Percentiles rank a stretch among this genome's conserved stretches.
Conservation (phyloP, 2,113 vertebrate genomes). For the Solea senegalensis region DNA sequence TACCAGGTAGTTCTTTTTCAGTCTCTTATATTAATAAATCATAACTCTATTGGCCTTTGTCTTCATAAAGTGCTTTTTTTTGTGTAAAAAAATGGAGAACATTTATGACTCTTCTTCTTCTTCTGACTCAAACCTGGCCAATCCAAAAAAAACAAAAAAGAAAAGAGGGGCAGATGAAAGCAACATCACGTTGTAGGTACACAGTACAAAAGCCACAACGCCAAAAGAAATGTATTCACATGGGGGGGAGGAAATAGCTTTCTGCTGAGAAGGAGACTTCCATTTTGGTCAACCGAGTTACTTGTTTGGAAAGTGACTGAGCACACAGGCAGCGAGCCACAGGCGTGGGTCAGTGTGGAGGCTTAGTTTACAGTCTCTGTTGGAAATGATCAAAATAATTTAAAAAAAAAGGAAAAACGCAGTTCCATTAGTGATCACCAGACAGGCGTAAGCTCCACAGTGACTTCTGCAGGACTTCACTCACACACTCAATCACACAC, state of each 20-base stretch:
- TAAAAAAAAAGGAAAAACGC: background rate
- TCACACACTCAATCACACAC: background rate
- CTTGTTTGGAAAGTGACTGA: background rate
- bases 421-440: slow-evolving; percentile 16
- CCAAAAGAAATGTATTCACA: background rate
- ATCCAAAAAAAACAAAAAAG: background rate
- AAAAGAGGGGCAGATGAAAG: slow-evolving; percentile 1
- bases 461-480: background rate
- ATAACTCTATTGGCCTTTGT: slow-evolving; percentile 5
- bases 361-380: slow-evolving; percentile 39
- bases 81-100: slow-evolving; percentile 7
- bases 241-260: background rate
- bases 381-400: slow-evolving; percentile 57
- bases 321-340: slow-evolving; percentile 9
- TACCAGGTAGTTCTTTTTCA: slow-evolving; percentile 12
- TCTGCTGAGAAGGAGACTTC: slow-evolving; percentile 2
- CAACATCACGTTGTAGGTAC: slow-evolving; percentile 8
- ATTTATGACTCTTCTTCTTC: background rate
- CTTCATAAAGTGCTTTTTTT: slow-evolving; percentile 50
- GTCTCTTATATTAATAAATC: slow-evolving; percentile 8
- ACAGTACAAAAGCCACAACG: slow-evolving; percentile 3
- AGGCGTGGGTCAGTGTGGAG: slow-evolving; percentile 33
- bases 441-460: background rate
- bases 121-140: background rate
- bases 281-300: slow-evolving; percentile 6